Base-by-base conservation (phyloP, 2,797 vertebrate genomes). In the Urocyon cinereoargenteus region DNA sequence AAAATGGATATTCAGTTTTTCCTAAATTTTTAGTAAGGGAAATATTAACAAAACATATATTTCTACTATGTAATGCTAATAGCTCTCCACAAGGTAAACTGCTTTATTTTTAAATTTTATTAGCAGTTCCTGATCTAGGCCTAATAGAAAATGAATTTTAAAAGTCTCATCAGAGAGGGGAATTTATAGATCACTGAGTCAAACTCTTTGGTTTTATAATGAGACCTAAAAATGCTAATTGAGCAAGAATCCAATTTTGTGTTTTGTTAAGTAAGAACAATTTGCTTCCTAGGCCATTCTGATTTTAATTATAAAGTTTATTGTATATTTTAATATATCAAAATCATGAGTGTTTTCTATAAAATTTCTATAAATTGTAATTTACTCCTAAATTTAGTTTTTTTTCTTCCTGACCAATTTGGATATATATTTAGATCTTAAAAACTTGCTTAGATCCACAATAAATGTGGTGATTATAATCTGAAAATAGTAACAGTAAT, bases 291-390 rank as follows among this genome's bases (percentile, higher is more conserved):
- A 88, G 19, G 10, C 85, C 26, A 96, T 88, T 96, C 26, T 84
- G 15, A 85, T 84, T 95, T 92, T 90, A 91, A 91, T 94, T 45
- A 86, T 64, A 78, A 83, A 19, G 14, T 26, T 53, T 51, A 57
- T 15, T 55, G 2, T 66, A 21, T 36, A 92, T 85, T 90, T 96
- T 77, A 81, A 64, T 77, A 84, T 70, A 55, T 77, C 49, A 81
- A 79, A 85, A 90, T 73, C 5, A 40, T 92, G 95, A 89, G 18
- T 51, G 36, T 95, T 94, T 92, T 81, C 21, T 57, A 61, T 62
- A 78, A 82, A 77, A 86, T 61, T 61, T 6, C 22, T 87, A 15
- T 28, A 94, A 90, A 81, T 68, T 18, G 19, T 19, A 91, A 86
- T 59, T 24, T n/a, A 81, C 53, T 16, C 11, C 72, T 84, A 73